These are phyloP conservation scores for Pseudobourletiella spinata DNA, from an alignment of 1,140 invertebrate genomes.

Conservation along the genomic window DNA sequence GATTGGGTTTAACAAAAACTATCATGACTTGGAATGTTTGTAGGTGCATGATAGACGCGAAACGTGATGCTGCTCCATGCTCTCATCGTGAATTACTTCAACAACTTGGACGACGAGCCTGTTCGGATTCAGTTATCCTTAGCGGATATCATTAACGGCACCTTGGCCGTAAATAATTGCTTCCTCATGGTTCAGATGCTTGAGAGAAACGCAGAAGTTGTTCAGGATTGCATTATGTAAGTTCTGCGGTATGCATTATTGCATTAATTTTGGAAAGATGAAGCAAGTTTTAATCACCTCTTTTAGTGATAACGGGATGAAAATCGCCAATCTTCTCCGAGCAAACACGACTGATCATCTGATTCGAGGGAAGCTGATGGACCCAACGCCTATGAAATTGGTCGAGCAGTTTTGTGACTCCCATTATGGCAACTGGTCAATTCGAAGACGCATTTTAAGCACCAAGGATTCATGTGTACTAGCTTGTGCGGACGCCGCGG, in stretches of 20 bases:
- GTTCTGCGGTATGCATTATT: not conserved
- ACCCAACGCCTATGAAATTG: slow-evolving; percentile 26
- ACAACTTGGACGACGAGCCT: not conserved
- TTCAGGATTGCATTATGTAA: slow-evolving; percentile 18
- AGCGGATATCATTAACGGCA: not conserved
- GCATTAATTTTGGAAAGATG: not conserved
- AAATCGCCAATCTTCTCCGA: slow-evolving; percentile 29
- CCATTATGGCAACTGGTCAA: slow-evolving; percentile 14
- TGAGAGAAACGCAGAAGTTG: slow-evolving; percentile 20
- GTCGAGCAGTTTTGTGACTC: slow-evolving; percentile 30
- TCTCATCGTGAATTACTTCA: slow-evolving; percentile 18
- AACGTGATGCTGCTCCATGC: slow-evolving; percentile 24
- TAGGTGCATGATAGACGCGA: slow-evolving; percentile 25
- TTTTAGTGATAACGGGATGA: slow-evolving; percentile 29
- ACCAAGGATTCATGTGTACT: slow-evolving; percentile 15
- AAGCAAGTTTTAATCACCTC: no score
- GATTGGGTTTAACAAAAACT: not conserved
- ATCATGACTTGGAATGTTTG: not conserved
- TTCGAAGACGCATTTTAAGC: slow-evolving; percentile 15
- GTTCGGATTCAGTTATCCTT: not conserved
- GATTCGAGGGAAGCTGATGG: slow-evolving; percentile 20
- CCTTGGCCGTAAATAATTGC: not conserved
- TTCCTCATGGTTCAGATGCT: slow-evolving; percentile 9
- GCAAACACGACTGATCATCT: slow-evolving; percentile 17
- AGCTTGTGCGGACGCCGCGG: slow-evolving; percentile 29